Percentiles rank a stretch among this genome's conserved stretches.
Conservation (phyloP, 2,888 invertebrate genomes). For the Reticulitermes lucifugus region DNA sequence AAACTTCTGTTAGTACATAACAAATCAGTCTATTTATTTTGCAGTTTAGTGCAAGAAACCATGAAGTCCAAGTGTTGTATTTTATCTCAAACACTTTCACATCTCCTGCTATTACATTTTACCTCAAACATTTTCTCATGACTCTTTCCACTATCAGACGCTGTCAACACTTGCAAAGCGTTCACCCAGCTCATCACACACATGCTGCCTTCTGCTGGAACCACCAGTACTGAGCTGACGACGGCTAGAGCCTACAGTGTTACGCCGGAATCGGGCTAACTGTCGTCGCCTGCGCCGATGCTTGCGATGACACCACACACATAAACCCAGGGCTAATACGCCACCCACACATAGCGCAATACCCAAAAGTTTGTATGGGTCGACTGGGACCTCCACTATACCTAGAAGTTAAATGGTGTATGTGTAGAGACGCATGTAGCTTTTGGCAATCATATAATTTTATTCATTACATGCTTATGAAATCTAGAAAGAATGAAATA, state of each 20-base stretch:
- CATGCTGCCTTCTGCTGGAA: constrained; percentile 62
- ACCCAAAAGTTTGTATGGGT: constrained; percentile 69
- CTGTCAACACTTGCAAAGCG: constrained; percentile 70
- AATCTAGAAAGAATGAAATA: neutral
- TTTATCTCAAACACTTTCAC: neutral
- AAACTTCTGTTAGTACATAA: constrained; percentile 29
- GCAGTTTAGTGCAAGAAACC: neutral
- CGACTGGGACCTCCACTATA: constrained; percentile 67
- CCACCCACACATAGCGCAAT: constrained; percentile 65
- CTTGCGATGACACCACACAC: constrained; percentile 70
- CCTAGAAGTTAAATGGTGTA: constrained; percentile 59
- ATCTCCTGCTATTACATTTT: neutral
- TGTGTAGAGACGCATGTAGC: no score
- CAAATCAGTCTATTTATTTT: constrained; percentile 15
- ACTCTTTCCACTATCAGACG: constrained; percentile 62
- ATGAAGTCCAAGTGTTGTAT: neutral
- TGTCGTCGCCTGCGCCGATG: constrained; percentile 64
- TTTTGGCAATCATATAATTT: no score
- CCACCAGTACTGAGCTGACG: constrained; percentile 62
- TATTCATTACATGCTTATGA: no score
- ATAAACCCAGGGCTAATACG: constrained; percentile 64
- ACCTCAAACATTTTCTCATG: neutral
- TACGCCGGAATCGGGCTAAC: constrained; percentile 61
- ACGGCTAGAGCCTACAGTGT: constrained; percentile 62
- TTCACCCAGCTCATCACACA: constrained; percentile 69